Base-by-base conservation (phyloP, 2,113 vertebrate species). In the Colistium nudipinnis region DNA sequence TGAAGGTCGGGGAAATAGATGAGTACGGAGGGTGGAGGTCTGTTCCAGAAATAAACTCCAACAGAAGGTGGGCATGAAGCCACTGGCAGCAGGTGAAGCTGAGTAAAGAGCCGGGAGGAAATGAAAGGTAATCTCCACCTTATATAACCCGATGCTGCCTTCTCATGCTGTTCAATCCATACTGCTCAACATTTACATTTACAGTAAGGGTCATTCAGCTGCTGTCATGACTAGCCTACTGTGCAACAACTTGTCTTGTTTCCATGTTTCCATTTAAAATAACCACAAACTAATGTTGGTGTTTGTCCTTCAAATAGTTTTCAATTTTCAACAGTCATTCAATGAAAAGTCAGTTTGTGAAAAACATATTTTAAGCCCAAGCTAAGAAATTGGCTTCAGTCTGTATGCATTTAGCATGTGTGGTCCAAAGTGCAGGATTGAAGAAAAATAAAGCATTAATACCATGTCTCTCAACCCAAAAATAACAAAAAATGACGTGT, bases 41-140 rank as follows among this genome's bases (percentile, higher is more conserved):
- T 35, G 74, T 14, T 80, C 84, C 44, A 71, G 71, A 86, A 88
- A 84, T 84, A 88, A 81, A 81, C 82, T 79, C 16, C 62, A 72
- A 86, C 87, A 88, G 87, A 88, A 81, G 87, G 87, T 83, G 79
- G 86, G 87, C 79, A 78, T 0, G 25, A 8, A 56, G 83, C 83
- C 84, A 84, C 64, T 19, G 39, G 71, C 84, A 84, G 81, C 83
- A 88, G 86, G 83, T 80, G 81, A 82, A 74, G 61, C 81, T 76
- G 63, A 69, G 64, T 38, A 27, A 49, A 60, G 76, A 71, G 67
- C 70, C 83, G 73, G 76, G 70, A 86, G 81, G 86, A 84, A 80
- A 80, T 73, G 64, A 77, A 71, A 48, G 56, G 65, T 59, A 0
- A 74, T 62, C 82, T 80, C 83, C 70, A 70, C 61, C 70, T 72